Conservation (phyloP, 1,140 invertebrate species). For the Reticulitermes speratus region DNA sequence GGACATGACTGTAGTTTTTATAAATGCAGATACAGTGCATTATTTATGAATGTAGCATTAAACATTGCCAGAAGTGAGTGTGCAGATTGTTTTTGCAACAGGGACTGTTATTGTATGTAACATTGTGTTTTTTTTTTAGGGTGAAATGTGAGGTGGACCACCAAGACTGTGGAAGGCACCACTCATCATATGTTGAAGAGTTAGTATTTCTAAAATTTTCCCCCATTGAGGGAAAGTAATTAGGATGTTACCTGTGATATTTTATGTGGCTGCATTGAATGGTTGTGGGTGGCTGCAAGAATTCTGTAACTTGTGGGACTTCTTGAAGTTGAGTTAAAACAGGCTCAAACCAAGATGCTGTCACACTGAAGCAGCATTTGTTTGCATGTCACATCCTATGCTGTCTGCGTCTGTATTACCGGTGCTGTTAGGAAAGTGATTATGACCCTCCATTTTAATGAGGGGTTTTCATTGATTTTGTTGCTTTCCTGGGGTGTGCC, state of each 20-base stretch:
- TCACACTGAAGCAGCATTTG: background rate
- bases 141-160: slow-evolving; percentile 8
- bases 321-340: too few relatives aligned
- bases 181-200: background rate
- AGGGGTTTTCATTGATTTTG: too few relatives aligned
- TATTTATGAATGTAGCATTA: background rate
- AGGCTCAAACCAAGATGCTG: too few relatives aligned
- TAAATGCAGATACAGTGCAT: too few relatives aligned
- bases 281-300: too few relatives aligned
- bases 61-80: background rate
- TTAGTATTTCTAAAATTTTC: slow-evolving; percentile 14
- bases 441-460: too few relatives aligned
- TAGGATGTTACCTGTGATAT: background rate
- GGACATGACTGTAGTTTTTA: too few relatives aligned
- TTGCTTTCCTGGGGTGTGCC: background rate
- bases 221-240: background rate
- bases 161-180: slow-evolving; percentile 2
- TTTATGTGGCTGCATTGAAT: background rate
- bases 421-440: background rate
- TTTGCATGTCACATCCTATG: background rate
- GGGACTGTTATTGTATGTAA: background rate
- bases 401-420: background rate
- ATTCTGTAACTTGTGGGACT: too few relatives aligned
- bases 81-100: background rate
- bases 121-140: slow-evolving; percentile 25